A percentile compares a stretch with the other conserved stretches of the same genome.
phyloP scores from a whole-genome alignment of 2,113 vertebrate genomes.

The Platysteira castanea region DNA sequence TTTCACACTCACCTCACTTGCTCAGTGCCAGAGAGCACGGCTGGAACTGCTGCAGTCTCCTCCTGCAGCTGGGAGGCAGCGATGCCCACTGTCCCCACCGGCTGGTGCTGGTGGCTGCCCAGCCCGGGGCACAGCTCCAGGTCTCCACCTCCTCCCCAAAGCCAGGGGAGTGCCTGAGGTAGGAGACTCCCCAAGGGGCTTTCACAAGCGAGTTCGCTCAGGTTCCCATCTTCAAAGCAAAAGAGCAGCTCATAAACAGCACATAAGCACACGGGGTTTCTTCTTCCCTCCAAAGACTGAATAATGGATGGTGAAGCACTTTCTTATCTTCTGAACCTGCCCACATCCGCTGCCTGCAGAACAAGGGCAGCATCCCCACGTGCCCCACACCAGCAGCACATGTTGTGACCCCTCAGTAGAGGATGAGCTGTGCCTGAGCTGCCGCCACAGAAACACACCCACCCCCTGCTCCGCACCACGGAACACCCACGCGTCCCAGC shows the following conservation, averaged over 20 bases:
- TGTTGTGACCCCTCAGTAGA: accelerated
- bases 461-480: accelerated
- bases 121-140: not conserved
- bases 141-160: not conserved
- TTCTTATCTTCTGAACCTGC: not conserved
- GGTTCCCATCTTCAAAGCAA: not conserved
- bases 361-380: not conserved
- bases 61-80: not conserved
- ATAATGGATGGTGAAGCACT: not conserved
- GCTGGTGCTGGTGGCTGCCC: not conserved
- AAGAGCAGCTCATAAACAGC: not conserved
- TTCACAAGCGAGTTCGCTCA: not conserved
- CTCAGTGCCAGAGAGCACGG: accelerated
- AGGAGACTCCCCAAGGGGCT: not conserved
- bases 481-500: too few species aligned
- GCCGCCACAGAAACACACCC: not conserved
- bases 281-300: not conserved
- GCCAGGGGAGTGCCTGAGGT: accelerated
- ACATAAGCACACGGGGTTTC: accelerated
- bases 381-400: not conserved
- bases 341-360: not conserved
- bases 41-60: not conserved
- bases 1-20: not conserved
- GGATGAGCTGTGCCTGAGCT: not conserved
- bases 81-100: accelerated